Conservation (phyloP, 2,888 invertebrate species). For the Himalopsyche kuldschensis region DNA sequence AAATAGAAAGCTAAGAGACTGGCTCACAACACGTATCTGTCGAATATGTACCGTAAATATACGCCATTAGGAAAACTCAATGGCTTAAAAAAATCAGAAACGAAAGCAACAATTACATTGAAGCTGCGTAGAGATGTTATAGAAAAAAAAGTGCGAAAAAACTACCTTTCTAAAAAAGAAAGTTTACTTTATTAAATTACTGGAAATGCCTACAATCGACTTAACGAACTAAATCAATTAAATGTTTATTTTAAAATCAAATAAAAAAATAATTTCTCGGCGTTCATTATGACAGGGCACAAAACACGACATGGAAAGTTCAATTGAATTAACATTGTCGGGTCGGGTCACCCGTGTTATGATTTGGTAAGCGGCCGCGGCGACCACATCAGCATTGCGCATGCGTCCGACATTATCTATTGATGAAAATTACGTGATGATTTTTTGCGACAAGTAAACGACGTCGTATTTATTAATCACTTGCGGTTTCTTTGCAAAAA, state of each 20-base stretch:
- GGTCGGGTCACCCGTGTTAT: background rate
- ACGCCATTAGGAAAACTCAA: no score
- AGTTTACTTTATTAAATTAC: background rate
- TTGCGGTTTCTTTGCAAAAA: background rate
- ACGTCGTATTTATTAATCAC: background rate
- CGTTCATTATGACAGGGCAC: background rate
- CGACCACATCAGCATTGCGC: background rate
- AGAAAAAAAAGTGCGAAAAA: no score
- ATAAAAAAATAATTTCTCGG: background rate
- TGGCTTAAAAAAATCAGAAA: no score
- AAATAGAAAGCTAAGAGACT: no score
- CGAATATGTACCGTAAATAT: no score
- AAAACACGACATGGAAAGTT: background rate
- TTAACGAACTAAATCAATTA: background rate
- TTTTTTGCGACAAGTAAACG: background rate
- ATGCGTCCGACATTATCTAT: background rate
- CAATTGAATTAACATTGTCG: background rate
- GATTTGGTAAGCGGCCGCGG: background rate
- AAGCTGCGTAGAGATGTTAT: no score
- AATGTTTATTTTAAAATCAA: background rate
- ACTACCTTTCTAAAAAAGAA: background rate
- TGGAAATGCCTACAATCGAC: background rate
- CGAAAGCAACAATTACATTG: no score
- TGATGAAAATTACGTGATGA: background rate
- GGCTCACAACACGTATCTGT: no score